Base-by-base conservation (phyloP, 2,888 invertebrate genomes). In the Drosophila falleni region DNA sequence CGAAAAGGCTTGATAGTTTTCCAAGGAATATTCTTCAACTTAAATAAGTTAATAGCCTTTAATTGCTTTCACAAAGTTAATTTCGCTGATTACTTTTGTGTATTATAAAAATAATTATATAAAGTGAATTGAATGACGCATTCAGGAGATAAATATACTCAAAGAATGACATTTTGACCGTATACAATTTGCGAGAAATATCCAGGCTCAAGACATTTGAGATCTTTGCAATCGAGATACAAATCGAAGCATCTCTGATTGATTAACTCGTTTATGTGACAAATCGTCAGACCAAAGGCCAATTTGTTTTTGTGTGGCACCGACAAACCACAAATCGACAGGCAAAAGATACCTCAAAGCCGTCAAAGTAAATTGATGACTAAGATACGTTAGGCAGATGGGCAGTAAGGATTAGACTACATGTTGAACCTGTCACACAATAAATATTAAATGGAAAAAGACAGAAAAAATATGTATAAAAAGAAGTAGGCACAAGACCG, bases 281-380 rank as follows among this genome's bases (percentile, higher is more conserved):
- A 60, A 55, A 62, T 51, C 35, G 16, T 2, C 42, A n/a, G 23
- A 19, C 42, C 51, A 59, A 59, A 61, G 50, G 29, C 46, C 50
- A 41, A 74, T 66, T 71, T 60, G 62, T 49, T 44, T 50, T 65
- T 26, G n/a, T 44, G 41, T 29, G 41, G 16, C 37, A 31, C 41
- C 39, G 56, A 55, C 53, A 39, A 53, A 50, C 68, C 66, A 50
- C 62, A 68, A 69, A 58, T 63, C 62, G 65, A 39, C 55, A 39
- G 37, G 1, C 49, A 37, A 44, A 23, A 35, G 37, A 56, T 59
- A 42, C 33, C 16, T 31, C 19, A 35, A 44, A n/a, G 26, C 37
- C 16, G 54, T 54, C 60, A 74, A 55, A 54, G 35, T 19, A 44
- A 51, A 74, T 74, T 74, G 71, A 75, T 75, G 71, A 31, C 41